A percentile compares a stretch with the other conserved stretches of the same genome.
phyloP scores from a whole-genome alignment of 2,888 invertebrate genomes.

The Cheilosia vulpina region DNA sequence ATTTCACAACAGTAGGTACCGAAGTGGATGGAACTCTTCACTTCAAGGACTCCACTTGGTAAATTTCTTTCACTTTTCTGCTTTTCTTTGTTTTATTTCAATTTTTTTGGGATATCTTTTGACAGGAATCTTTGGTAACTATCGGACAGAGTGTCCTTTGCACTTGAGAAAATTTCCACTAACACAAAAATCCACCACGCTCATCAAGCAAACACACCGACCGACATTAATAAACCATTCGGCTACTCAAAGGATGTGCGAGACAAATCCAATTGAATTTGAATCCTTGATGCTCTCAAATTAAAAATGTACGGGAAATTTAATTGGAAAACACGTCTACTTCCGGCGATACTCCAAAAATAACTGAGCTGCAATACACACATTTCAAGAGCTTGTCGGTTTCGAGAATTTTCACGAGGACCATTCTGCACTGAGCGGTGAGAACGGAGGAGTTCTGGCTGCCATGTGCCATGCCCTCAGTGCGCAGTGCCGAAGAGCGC shows the following conservation, averaged over 20 bases:
- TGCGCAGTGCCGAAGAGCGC: conserved; percentile 58
- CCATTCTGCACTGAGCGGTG: conserved; percentile 23
- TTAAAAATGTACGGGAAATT: conserved; percentile 60
- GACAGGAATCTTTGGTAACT: conserved; percentile 16
- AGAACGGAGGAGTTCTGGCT: conserved; percentile 1
- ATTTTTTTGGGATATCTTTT: conserved; percentile 44
- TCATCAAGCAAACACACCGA: not conserved
- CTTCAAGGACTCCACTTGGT: conserved; percentile 50
- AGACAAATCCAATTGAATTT: conserved; percentile 38
- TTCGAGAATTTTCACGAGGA: conserved; percentile 44
- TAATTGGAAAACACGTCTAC: conserved; percentile 75
- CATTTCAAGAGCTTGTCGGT: conserved; percentile 70
- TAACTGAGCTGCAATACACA: conserved; percentile 76
- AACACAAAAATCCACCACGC: conserved; percentile 14
- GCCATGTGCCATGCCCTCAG: not conserved
- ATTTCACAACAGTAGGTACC: conserved; percentile 57
- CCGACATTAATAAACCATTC: conserved; percentile 36
- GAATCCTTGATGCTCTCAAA: conserved; percentile 45
- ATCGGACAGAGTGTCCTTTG: conserved; percentile 28
- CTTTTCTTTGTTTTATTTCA: conserved; percentile 55
- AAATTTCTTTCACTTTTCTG: conserved; percentile 32
- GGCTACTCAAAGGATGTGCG: conserved; percentile 18
- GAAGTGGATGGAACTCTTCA: conserved; percentile 39
- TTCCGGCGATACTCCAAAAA: conserved; percentile 77
- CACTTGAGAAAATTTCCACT: conserved; percentile 20